Base-by-base conservation (phyloP, 2,113 vertebrate genomes). In the Hippocampus abdominalis region DNA sequence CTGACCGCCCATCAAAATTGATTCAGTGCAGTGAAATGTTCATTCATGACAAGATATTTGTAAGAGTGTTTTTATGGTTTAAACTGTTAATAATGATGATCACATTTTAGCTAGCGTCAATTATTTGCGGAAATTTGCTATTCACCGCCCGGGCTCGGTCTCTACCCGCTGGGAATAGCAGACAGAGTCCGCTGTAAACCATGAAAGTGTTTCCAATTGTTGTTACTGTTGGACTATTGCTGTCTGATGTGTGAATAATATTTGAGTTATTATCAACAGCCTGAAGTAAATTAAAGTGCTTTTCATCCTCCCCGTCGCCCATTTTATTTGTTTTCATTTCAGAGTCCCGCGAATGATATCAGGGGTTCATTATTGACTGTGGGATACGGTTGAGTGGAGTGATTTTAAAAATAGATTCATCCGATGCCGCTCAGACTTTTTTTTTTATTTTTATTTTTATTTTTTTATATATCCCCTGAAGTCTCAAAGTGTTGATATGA, bases 401-500 rank as follows among this genome's bases (percentile, higher is more conserved):
- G 66, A 76, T 64, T 86, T 87, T 78, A 72, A 80, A 88, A 84
- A 83, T 70, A 82, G 74, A 80, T 81, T 78, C 62, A 70, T 83
- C 74, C 49, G 56, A 68, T 21, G 11, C 2, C 64, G 68, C 48
- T 66, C 25, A 56, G 56, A 49, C 64, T 40, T 51, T 51, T 63
- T 39, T 27, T 69, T 72, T 57, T 44, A 10, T 44, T 46, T 46
- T 65, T 40, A 49, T 51, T 60, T 39, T 27, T 69, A 69, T 57
- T 42, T 66, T 16, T 21, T 4, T 44, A 42, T 42, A 40, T 16
- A n/a, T n/a, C n/a, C 4, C 18, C 70, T 46, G 51, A 54, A 20
- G 61, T 79, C 68, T 74, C 60, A 66, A 36, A 16, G 40, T 44
- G 39, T 48, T 68, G 72, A 79, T 77, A 57, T 69, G 79, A 63